Evolutionary conservation across 2,113 vertebrate species (phyloP).

Genomic region (Chauna torquata): DNA sequence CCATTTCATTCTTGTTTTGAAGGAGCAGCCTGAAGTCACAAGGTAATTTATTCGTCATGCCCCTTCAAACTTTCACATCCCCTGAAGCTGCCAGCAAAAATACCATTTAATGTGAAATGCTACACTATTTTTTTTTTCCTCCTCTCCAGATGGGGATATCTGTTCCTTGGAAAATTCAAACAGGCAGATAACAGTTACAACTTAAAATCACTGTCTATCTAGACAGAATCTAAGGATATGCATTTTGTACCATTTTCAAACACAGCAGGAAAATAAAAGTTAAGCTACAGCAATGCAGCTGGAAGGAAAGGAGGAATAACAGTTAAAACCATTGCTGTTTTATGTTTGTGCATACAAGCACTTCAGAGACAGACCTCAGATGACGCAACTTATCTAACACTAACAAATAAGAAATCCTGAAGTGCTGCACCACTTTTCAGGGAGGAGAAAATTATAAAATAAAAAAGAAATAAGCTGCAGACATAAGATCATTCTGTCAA

Average conservation of each 20-base stretch:
- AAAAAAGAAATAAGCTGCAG: background rate
- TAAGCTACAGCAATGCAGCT: background rate
- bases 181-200: background rate
- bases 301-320: background rate
- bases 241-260: background rate
- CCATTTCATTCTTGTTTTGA: background rate
- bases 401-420: background rate
- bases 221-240: background rate
- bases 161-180: background rate
- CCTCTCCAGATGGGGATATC: background rate
- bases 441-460: background rate
- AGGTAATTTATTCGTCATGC: background rate
- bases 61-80: background rate
- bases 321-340: background rate
- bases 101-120: background rate
- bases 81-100: background rate
- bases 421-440: background rate
- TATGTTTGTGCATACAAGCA: background rate
- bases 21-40: background rate
- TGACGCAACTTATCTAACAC: background rate
- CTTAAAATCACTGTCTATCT: accelerated
- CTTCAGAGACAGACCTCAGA: background rate
- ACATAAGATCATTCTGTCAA: background rate
- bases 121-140: background rate
- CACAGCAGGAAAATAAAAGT: background rate